Conservation (phyloP, 2,113 vertebrate species). For the Ploceus nigricollis region DNA sequence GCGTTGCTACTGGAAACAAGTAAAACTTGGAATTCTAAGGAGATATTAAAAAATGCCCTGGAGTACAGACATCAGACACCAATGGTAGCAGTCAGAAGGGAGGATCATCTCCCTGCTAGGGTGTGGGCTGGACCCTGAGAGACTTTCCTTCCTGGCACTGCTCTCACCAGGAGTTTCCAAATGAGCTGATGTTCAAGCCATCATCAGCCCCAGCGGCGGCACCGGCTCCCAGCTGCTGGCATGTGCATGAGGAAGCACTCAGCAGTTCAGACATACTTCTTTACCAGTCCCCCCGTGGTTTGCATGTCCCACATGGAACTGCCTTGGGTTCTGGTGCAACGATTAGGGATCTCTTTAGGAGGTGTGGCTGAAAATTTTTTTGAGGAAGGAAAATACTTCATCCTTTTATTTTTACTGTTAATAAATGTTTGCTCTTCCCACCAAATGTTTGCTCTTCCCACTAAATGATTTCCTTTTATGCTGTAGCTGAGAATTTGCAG, state of each 20-base stretch:
- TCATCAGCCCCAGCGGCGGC: background rate
- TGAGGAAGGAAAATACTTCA: background rate
- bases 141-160: background rate
- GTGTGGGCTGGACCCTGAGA: background rate
- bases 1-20: background rate
- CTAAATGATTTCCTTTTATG: background rate
- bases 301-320: background rate
- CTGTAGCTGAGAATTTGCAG: background rate
- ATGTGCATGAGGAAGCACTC: background rate
- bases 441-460: background rate
- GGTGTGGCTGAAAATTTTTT: background rate
- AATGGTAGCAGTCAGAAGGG: background rate
- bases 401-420: background rate
- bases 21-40: background rate
- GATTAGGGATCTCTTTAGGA: background rate
- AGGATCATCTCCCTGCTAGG: background rate
- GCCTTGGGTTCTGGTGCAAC: background rate
- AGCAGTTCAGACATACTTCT: background rate
- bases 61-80: background rate
- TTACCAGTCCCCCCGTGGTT: background rate
- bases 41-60: background rate
- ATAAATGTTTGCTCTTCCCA: background rate
- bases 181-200: background rate
- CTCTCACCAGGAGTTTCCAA: background rate
- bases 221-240: background rate